Evolutionary conservation across 2,888 invertebrate species (phyloP).

Genomic region (Stratiomys singularior): DNA sequence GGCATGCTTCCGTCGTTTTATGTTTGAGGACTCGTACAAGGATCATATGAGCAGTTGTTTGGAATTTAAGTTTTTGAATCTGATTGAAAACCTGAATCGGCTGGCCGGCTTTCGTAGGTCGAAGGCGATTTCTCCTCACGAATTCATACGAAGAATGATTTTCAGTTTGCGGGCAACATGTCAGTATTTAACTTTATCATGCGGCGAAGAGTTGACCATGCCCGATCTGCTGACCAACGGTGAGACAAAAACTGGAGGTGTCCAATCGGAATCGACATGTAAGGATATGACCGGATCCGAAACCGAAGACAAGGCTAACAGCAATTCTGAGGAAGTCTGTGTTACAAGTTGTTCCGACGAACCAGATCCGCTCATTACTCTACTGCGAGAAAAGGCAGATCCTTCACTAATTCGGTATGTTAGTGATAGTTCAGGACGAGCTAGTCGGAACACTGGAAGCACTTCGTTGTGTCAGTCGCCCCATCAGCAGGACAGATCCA

Average conservation of each 20-base stretch:
- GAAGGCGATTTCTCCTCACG: conserved; percentile 63
- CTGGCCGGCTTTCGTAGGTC: conserved; percentile 59
- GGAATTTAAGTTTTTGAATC: conserved; percentile 61
- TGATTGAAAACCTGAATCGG: conserved; percentile 60
- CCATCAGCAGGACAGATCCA: neutral
- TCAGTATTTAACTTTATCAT: conserved; percentile 61
- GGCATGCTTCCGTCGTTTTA: conserved; percentile 62
- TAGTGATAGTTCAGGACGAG: conserved; percentile 27
- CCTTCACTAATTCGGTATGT: conserved; percentile 39
- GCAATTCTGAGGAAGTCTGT: neutral
- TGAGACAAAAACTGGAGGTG: conserved; percentile 51
- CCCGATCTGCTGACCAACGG: conserved; percentile 56
- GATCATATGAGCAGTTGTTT: conserved; percentile 62
- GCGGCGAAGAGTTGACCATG: conserved; percentile 58
- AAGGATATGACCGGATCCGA: conserved; percentile 52
- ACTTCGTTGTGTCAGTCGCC: conserved; percentile 40
- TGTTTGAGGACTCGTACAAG: conserved; percentile 64
- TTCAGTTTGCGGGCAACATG: conserved; percentile 63
- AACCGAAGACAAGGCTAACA: conserved; percentile 48
- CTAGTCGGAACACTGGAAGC: conserved; percentile 20
- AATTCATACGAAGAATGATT: conserved; percentile 64
- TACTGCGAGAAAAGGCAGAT: conserved; percentile 47
- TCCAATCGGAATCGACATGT: conserved; percentile 52
- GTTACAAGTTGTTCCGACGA: neutral
- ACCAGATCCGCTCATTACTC: conserved; percentile 45